Evolutionary conservation across 1,140 invertebrate genomes (phyloP).

Genomic region (Chrysopa pallens): DNA sequence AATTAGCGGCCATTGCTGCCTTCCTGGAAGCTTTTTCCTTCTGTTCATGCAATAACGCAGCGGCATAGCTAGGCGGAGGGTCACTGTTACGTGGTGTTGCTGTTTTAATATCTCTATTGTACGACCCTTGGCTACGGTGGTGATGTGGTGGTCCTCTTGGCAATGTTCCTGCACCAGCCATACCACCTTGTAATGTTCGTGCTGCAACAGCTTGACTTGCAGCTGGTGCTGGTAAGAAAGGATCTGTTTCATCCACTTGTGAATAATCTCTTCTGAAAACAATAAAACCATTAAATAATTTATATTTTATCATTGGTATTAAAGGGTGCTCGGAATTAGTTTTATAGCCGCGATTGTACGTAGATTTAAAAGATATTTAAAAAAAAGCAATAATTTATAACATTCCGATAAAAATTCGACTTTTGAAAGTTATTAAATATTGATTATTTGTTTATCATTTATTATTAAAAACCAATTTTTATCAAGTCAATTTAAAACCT

Average conservation of each 20-base stretch:
- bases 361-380: too few relatives aligned
- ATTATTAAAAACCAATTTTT: too few relatives aligned
- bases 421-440: too few relatives aligned
- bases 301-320: background rate
- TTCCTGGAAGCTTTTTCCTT: background rate
- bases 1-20: background rate
- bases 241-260: slow-evolving; percentile 55
- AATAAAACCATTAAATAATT: slow-evolving; percentile 3
- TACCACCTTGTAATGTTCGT: slow-evolving; percentile 26
- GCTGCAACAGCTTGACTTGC: slow-evolving; percentile 42
- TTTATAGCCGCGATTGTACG: too few relatives aligned
- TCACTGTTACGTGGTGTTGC: slow-evolving; percentile 16
- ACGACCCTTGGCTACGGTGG: slow-evolving; percentile 25
- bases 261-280: slow-evolving; percentile 46
- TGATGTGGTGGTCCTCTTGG: slow-evolving; percentile 41
- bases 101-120: slow-evolving; percentile 6
- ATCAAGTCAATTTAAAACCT: too few relatives aligned
- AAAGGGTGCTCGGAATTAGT: background rate
- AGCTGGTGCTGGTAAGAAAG: slow-evolving; percentile 40
- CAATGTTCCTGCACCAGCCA: slow-evolving; percentile 37
- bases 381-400: too few relatives aligned
- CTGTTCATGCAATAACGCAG: slow-evolving; percentile 18
- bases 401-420: too few relatives aligned
- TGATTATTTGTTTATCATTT: too few relatives aligned
- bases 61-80: slow-evolving; percentile 23